These are phyloP conservation scores for Cryptotermes secundus DNA, from an alignment of 1,140 invertebrate species.

Conservation along the genomic window DNA sequence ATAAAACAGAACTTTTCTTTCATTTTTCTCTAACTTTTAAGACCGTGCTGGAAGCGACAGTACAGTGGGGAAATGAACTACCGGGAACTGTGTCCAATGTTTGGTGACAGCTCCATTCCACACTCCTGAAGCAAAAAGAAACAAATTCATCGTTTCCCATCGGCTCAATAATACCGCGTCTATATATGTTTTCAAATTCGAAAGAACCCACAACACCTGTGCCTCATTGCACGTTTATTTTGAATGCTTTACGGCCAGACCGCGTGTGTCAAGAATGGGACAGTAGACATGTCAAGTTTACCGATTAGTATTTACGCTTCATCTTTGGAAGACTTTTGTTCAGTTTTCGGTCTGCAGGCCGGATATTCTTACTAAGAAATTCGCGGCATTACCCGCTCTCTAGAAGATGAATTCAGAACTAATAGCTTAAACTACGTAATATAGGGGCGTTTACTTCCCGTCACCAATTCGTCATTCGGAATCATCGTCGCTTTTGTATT, in stretches of 20 bases:
- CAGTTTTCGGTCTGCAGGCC: too few relatives aligned
- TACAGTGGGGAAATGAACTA: slow-evolving; percentile 9
- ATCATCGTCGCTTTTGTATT: too few relatives aligned
- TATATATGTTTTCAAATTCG: not conserved
- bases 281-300: too few relatives aligned
- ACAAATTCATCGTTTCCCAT: not conserved
- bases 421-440: too few relatives aligned
- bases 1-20: not conserved
- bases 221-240: not conserved
- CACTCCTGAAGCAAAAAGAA: not conserved
- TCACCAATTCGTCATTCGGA: too few relatives aligned
- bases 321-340: too few relatives aligned
- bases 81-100: not conserved
- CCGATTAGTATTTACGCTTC: too few relatives aligned
- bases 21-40: not conserved
- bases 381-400: too few relatives aligned
- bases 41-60: not conserved
- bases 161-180: not conserved
- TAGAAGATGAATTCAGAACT: too few relatives aligned
- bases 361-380: too few relatives aligned
- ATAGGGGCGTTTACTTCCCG: too few relatives aligned
- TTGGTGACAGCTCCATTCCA: slow-evolving; percentile 3
- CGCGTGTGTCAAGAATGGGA: not conserved
- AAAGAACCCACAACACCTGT: not conserved
- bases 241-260: not conserved